These are phyloP conservation scores for Aporrectodea caliginosa DNA, from an alignment of 1,140 invertebrate genomes.

Conservation along the genomic window DNA sequence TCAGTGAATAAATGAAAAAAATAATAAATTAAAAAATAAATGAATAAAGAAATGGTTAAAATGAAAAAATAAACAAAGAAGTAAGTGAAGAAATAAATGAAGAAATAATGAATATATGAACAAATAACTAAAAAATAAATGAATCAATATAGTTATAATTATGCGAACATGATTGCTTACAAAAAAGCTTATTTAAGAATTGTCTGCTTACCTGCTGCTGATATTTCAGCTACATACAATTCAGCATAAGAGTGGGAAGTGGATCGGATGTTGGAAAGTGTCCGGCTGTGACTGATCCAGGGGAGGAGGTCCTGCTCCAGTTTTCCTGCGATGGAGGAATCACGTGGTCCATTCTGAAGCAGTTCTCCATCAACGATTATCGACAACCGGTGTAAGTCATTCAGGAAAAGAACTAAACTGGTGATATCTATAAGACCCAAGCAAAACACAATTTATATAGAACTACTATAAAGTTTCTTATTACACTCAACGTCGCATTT, in stretches of 20 bases:
- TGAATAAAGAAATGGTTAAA: no score
- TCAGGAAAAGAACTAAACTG: neutral
- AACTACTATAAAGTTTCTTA: no score
- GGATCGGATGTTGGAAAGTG: conserved; percentile 49
- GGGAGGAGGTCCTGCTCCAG: conserved; percentile 54
- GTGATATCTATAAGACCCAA: no score
- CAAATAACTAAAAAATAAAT: no score
- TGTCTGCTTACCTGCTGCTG: neutral
- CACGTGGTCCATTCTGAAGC: conserved; percentile 52
- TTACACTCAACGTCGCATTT: no score
- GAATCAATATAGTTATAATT: neutral
- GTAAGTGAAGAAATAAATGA: no score
- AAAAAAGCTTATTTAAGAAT: neutral
- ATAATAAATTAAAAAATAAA: no score
- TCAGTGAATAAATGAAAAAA: no score
- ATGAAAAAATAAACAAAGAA: no score
- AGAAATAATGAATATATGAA: no score
- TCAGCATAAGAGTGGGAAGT: conserved; percentile 52
- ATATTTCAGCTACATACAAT: conserved; percentile 48
- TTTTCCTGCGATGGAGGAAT: conserved; percentile 56
- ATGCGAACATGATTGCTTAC: neutral
- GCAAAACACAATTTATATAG: no score
- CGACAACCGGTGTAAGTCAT: conserved; percentile 48
- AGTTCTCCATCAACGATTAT: conserved; percentile 44
- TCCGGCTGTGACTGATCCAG: conserved; percentile 48